Evolutionary conservation across 1,140 invertebrate genomes (phyloP), one percentile per base, ranked within the genome.

Genomic region (Palaemon carinicauda): DNA sequence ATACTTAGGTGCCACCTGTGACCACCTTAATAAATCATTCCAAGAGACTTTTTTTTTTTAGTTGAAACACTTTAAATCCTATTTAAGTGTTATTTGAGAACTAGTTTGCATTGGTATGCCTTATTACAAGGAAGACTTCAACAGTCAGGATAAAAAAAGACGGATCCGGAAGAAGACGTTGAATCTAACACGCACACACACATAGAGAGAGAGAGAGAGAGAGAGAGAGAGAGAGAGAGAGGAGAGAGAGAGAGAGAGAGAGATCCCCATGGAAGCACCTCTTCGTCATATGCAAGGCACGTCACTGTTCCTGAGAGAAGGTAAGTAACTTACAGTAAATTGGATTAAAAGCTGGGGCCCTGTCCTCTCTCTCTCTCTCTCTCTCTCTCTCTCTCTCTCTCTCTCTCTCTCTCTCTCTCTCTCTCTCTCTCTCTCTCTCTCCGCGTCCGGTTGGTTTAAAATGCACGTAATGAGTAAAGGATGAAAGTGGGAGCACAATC

Each of bases 371-470:
- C 73, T 75, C 73, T 75, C 73, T 75, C 73, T 75, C 73, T 75
- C 73, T 75, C 73, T 75, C 33, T 33, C 73, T 75, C 52, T 54
- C 24, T 80, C 52, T 52, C 78, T 75, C 73, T 75, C 73, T 75
- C 73, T 75, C 73, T 75, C 73, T 75, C 73, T 75, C 73, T 75
- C 73, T 75, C 33, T 33, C 73, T 75, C 73, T 75, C 73, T 75
- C 73, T 75, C 73, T 75, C 73, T 75, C 73, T 75, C 33, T 29
- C 33, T 29, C 53, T 53, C 41, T 33, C 41, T 41, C 1, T 15
- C 73, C 41, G 7, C 41, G 41, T 41, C 41, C 29, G 65, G 65
- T 31, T 31, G 24, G 65, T 24, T 69, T 69, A 69, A 69, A 69
- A 69, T 69, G 65, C 65, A 31, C 24, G 65, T 69, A 69, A 69